Conservation (phyloP, 2,888 invertebrate genomes). For the Altica lythri region DNA sequence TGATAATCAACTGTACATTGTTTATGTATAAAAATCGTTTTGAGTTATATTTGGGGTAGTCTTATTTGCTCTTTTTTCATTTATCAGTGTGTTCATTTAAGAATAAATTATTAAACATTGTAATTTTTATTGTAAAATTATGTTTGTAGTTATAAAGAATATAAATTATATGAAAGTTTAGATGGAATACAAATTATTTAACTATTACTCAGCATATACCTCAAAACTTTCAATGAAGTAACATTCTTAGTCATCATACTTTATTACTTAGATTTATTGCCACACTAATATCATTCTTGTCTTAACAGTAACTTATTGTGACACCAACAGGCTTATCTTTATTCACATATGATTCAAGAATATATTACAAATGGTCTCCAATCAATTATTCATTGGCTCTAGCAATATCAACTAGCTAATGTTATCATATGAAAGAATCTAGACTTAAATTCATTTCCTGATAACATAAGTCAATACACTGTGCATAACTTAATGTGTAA, state of each 20-base stretch:
- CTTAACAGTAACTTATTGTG: conserved; percentile 13
- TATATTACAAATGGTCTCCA: not conserved
- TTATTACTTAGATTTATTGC: conserved; percentile 17
- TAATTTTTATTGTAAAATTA: no score
- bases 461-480: conserved; percentile 21
- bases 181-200: no score
- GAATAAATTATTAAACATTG: no score
- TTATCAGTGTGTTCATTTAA: no score
- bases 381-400: conserved; percentile 17
- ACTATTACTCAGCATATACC: no score
- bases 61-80: no score
- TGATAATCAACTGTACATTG: no score
- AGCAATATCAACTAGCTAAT: not conserved
- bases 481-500: conserved; percentile 16
- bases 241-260: conserved; percentile 16
- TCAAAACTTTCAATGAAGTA: not conserved
- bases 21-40: no score
- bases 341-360: conserved; percentile 16
- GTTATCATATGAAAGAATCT: conserved; percentile 5
- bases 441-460: not conserved
- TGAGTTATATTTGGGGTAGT: no score
- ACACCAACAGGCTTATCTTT: conserved; percentile 18
- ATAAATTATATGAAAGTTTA: no score
- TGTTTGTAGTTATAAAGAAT: no score
- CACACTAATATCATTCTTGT: conserved; percentile 11